These are phyloP conservation scores for Drosophila pullipes DNA, from an alignment of 2,888 invertebrate genomes.

Conservation along the genomic window DNA sequence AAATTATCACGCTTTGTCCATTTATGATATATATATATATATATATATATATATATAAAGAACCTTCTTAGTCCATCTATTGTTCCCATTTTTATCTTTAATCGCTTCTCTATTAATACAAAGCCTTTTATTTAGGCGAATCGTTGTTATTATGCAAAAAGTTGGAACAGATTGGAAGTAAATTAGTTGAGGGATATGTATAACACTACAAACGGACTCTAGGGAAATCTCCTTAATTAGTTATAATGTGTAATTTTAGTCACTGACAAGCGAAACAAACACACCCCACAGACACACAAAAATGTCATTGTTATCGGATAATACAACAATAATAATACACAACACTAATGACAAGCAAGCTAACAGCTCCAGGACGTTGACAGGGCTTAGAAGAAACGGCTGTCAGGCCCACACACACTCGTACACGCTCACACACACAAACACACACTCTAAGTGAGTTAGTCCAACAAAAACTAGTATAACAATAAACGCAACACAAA, in stretches of 20 bases:
- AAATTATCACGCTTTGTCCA: neutral
- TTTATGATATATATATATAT: neutral
- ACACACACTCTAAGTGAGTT: slow-evolving; percentile 11
- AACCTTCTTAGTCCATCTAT: neutral
- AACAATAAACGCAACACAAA: slow-evolving; percentile 73
- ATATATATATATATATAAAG: neutral
- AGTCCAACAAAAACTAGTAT: slow-evolving; percentile 71
- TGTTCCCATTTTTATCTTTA: neutral
- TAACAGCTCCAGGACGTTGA: slow-evolving; percentile 36
- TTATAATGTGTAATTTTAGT: slow-evolving; percentile 71
- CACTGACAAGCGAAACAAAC: slow-evolving; percentile 41
- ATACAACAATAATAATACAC: slow-evolving; percentile 36
- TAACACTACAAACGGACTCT: slow-evolving; percentile 5
- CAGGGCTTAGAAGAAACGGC: slow-evolving; percentile 31
- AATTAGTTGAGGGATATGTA: slow-evolving; percentile 46
- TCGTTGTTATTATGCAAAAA: neutral
- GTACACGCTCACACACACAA: slow-evolving; percentile 29
- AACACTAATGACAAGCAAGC: slow-evolving; percentile 62
- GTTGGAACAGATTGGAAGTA: slow-evolving; percentile 40
- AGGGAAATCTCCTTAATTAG: slow-evolving; percentile 67
- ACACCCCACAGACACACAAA: slow-evolving; percentile 34
- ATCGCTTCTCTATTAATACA: neutral
- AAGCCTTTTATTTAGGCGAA: slow-evolving; percentile 2
- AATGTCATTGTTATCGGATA: slow-evolving; percentile 51
- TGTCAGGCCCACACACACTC: slow-evolving; percentile 57